phyloP scores from a whole-genome alignment of 2,797 vertebrate species.

The Melopsittacus undulatus region DNA sequence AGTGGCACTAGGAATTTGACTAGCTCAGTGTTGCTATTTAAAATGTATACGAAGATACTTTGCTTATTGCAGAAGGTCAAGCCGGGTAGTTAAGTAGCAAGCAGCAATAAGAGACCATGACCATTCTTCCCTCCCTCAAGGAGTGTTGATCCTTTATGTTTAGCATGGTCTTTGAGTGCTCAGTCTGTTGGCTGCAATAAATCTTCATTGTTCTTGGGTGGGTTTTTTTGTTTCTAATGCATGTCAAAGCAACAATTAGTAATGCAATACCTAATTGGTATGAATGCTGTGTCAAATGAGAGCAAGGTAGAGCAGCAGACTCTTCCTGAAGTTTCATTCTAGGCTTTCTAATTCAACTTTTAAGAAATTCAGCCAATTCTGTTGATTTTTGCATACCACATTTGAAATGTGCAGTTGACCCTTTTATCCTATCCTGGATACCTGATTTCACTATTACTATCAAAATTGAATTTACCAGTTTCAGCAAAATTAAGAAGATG shows the following conservation, averaged over 20 bases:
- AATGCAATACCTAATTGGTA: neutral
- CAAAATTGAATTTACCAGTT: neutral
- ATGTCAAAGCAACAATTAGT: neutral
- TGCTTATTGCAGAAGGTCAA: neutral
- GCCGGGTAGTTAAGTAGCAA: neutral
- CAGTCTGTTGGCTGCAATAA: neutral
- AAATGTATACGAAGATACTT: neutral
- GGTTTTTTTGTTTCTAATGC: neutral
- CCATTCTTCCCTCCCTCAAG: neutral
- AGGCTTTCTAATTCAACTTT: neutral
- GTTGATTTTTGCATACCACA: neutral
- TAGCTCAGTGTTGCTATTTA: conserved; percentile 3
- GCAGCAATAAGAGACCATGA: neutral
- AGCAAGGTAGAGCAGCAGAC: neutral
- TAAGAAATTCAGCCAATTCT: neutral
- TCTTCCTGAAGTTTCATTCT: neutral
- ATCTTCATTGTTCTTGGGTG: neutral
- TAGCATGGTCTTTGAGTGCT: neutral
- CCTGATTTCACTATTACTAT: neutral
- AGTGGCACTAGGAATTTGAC: conserved; percentile 12
- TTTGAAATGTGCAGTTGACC: neutral
- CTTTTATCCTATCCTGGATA: neutral
- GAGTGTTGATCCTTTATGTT: neutral
- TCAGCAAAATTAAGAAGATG: neutral
- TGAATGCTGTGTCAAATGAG: neutral